Base-by-base conservation (phyloP, 2,888 invertebrate species). In the Stenoptilia bipunctidactyla region DNA sequence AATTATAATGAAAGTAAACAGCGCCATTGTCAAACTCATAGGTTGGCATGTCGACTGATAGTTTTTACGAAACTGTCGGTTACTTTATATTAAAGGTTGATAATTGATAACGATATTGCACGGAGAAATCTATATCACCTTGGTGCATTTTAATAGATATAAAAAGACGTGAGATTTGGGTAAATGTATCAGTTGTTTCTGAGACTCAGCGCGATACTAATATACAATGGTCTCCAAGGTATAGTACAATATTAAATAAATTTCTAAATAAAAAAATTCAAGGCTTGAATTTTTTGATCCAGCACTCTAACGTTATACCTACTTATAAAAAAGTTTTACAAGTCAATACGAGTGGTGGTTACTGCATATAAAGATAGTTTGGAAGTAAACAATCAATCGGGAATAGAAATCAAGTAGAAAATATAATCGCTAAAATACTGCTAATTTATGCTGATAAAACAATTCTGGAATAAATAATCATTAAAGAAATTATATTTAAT, bases 41-140 rank as follows among this genome's bases (percentile, higher is more conserved):
- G 50, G 53, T 56, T 30, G 34, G 13, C 15, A 34, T 33, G 25
- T 40, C 15, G 35, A 12, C 34, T 13, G 9, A 13, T 34, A 9
- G 34, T 34, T 34, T 20, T 30, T 14, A 13, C 9, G 8, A 34
- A 34, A 13, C 2, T 34, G 14, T n/a, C n/a, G n/a, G n/a, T n/a
- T n/a, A n/a, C n/a, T n/a, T n/a, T n/a, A 3, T 34, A 14, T 2
- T 13, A 14, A 4, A 4, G 34, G 34, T 13, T 14, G 13, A 34
- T 34, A 34, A 34, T 34, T 14, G 34, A 13, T 30, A 30, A 12
- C 15, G 46, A 47, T 45, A 45, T 27, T 53, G 66, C 64, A 65
- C 50, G 66, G 72, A 61, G 79, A 76, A 77, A 79, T 70, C 73
- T 56, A 62, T 61, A 65, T 79, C 62, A 68, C 77, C 76, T 79